Percentiles rank a stretch among this genome's conserved stretches.
Conservation (phyloP, 1,140 invertebrate species). For the Drosophila pruinosa region DNA sequence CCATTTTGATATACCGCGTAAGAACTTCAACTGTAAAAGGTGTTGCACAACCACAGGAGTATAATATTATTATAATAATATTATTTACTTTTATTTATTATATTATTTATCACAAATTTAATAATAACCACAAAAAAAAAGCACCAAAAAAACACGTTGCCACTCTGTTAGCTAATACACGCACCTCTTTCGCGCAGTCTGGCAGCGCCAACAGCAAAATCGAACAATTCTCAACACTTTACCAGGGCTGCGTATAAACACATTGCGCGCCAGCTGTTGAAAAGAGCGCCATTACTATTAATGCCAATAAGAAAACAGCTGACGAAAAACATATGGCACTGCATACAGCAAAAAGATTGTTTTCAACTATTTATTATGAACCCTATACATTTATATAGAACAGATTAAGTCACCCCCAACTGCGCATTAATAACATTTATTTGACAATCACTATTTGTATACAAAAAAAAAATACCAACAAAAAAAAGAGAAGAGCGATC, state of each 20-base stretch:
- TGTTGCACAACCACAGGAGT: background rate
- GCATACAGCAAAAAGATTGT: background rate
- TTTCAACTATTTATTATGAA: background rate
- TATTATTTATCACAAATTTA: background rate
- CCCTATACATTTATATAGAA: background rate
- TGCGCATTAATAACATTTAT: slow-evolving; percentile 34
- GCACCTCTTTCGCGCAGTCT: background rate
- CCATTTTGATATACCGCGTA: background rate
- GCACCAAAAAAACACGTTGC: background rate
- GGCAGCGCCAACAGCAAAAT: background rate
- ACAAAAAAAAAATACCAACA: slow-evolving; percentile 20
- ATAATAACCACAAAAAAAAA: background rate
- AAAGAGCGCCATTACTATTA: too few species aligned
- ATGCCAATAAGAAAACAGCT: background rate
- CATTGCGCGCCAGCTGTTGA: slow-evolving; percentile 11
- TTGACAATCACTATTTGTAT: slow-evolving; percentile 28
- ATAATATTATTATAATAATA: background rate
- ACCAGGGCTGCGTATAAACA: slow-evolving; percentile 1
- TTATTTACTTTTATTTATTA: background rate
- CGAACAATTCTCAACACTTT: background rate
- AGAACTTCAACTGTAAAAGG: background rate
- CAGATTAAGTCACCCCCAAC: slow-evolving; percentile 3
- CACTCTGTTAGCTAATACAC: background rate
- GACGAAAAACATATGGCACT: background rate
- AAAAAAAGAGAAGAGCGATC: background rate